A percentile compares a stretch with the other conserved stretches of the same genome.
These are phyloP conservation scores for Busseola fusca DNA, from an alignment of 2,888 invertebrate genomes.

Conservation along the genomic window DNA sequence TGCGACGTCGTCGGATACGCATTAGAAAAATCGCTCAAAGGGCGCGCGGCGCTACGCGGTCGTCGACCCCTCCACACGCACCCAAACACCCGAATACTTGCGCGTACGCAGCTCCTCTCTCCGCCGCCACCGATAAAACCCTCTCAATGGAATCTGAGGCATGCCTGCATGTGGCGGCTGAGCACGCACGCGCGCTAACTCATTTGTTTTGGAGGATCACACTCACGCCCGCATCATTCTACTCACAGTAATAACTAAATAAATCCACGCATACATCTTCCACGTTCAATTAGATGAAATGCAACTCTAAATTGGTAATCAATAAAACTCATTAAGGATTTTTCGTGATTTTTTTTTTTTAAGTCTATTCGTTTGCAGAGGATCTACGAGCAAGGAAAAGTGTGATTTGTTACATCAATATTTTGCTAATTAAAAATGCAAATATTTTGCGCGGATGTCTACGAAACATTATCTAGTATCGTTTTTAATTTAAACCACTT, in stretches of 20 bases:
- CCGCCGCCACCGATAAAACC: conserved; percentile 70
- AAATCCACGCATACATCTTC: conserved; percentile 42
- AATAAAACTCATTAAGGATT: conserved; percentile 35
- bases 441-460: conserved; percentile 32
- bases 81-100: conserved; percentile 83
- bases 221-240: conserved; percentile 56
- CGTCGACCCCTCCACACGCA: conserved; percentile 72
- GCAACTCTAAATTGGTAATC: conserved; percentile 38
- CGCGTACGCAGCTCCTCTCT: conserved; percentile 80
- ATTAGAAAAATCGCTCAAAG: conserved; percentile 74
- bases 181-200: conserved; percentile 67
- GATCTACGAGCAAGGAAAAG: conserved; percentile 3
- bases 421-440: conserved; percentile 19
- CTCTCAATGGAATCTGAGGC: conserved; percentile 78
- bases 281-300: conserved; percentile 38
- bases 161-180: conserved; percentile 71
- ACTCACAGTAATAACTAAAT: conserved; percentile 50
- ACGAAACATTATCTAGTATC: conserved; percentile 25
- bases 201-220: conserved; percentile 65
- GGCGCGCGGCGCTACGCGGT: conserved; percentile 76
- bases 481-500: conserved; percentile 32
- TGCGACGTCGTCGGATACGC: conserved; percentile 50
- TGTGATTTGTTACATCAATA: conserved; percentile 9
- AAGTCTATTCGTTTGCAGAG: neutral
- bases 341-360: conserved; percentile 37